These are phyloP conservation scores for Psophia crepitans DNA, from an alignment of 2,113 vertebrate genomes.

Conservation along the genomic window DNA sequence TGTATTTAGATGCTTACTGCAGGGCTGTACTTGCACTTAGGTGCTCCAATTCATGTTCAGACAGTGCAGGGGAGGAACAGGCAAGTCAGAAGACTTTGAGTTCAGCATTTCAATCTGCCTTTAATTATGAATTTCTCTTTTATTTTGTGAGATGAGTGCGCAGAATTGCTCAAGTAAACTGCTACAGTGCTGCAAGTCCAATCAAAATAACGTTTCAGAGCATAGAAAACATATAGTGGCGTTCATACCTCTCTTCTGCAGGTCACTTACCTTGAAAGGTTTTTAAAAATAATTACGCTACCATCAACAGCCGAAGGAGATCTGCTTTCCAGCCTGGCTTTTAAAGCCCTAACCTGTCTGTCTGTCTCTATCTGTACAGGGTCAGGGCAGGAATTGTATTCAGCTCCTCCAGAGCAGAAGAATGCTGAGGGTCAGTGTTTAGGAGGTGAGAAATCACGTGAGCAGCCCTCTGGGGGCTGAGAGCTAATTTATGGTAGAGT, in stretches of 20 bases:
- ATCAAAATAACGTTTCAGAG: neutral
- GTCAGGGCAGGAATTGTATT: neutral
- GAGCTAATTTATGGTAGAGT: neutral
- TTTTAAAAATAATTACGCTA: neutral
- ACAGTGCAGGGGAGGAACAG: neutral
- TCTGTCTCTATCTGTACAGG: neutral
- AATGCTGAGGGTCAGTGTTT: neutral
- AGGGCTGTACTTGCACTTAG: neutral
- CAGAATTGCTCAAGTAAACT: neutral
- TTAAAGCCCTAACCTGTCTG: neutral
- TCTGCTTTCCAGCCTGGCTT: neutral
- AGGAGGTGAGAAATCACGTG: neutral
- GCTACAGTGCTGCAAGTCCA: neutral
- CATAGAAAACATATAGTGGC: too few relatives aligned
- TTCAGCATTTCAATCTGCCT: neutral
- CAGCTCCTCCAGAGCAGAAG: neutral
- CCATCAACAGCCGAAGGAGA: neutral
- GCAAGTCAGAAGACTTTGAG: neutral
- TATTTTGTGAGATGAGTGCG: neutral
- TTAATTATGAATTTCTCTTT: neutral
- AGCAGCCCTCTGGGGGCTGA: neutral
- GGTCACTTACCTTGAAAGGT: neutral
- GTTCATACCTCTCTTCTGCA: neutral
- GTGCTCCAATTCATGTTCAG: rapidly evolving
- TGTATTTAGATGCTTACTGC: neutral